These are phyloP conservation scores for Ophion obscuratus DNA, from an alignment of 2,888 invertebrate species.

Conservation along the genomic window DNA sequence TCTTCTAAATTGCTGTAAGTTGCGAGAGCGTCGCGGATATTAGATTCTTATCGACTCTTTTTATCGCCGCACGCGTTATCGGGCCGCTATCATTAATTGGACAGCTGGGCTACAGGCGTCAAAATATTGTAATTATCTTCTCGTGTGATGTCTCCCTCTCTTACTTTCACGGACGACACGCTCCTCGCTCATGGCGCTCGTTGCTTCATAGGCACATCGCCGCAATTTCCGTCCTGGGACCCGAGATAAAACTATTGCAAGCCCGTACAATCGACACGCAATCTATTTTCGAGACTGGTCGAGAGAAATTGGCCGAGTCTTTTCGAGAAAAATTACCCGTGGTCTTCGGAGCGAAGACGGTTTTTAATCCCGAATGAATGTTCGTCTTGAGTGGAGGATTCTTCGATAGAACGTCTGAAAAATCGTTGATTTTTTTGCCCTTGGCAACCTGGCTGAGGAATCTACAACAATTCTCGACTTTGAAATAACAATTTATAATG, in stretches of 20 bases:
- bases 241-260: background rate
- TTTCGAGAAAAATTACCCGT: background rate
- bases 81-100: constrained; percentile 15
- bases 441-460: too few relatives aligned
- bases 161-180: background rate
- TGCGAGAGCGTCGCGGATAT: background rate
- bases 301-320: background rate
- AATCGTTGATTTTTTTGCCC: too few relatives aligned
- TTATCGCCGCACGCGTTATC: constrained; percentile 8
- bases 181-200: background rate
- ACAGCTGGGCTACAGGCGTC: constrained; percentile 26
- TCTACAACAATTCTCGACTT: too few relatives aligned
- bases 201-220: background rate
- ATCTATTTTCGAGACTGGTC: background rate
- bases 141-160: background rate
- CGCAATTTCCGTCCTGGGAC: background rate
- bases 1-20: background rate
- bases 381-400: too few relatives aligned
- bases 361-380: background rate
- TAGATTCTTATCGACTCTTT: constrained; percentile 1
- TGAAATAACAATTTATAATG: too few relatives aligned
- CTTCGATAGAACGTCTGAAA: too few relatives aligned
- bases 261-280: background rate
- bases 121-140: constrained; percentile 22
- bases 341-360: background rate